Evolutionary conservation across 2,888 invertebrate species (phyloP).

Genomic region (Platynereis dumerilii): DNA sequence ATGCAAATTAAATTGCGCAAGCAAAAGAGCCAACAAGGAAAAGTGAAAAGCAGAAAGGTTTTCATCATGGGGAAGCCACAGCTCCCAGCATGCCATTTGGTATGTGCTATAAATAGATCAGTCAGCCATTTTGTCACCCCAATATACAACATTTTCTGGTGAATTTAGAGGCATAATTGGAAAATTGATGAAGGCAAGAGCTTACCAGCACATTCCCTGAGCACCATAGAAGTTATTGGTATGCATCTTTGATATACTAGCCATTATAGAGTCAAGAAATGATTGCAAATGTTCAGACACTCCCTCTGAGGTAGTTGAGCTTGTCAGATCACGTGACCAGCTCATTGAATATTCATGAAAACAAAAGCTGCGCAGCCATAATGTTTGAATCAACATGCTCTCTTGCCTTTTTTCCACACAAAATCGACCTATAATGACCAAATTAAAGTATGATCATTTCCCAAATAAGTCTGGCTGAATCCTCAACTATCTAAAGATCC

Average conservation of each 20-base stretch:
- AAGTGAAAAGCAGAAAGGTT: no score
- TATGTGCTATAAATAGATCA: constrained; percentile 14
- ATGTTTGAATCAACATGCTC: no score
- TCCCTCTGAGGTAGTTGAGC: no score
- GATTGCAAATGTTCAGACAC: no score
- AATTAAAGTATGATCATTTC: background rate
- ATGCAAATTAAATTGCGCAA: no score
- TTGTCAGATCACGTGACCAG: constrained; percentile 2
- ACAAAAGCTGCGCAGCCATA: constrained; percentile 15
- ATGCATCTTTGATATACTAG: background rate
- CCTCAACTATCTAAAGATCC: no score
- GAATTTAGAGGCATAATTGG: no score
- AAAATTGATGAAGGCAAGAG: no score
- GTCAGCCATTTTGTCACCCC: constrained; percentile 22
- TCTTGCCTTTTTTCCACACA: background rate
- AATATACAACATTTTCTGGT: background rate
- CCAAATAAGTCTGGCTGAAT: background rate
- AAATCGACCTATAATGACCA: background rate
- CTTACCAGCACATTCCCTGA: background rate
- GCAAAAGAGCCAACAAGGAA: no score
- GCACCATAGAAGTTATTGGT: background rate
- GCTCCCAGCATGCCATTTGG: no score
- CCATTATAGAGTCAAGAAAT: background rate
- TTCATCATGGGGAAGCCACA: no score
- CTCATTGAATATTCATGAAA: constrained; percentile 22